These are phyloP conservation scores for Lithosia quadra DNA, from an alignment of 2,888 invertebrate genomes.

Conservation along the genomic window DNA sequence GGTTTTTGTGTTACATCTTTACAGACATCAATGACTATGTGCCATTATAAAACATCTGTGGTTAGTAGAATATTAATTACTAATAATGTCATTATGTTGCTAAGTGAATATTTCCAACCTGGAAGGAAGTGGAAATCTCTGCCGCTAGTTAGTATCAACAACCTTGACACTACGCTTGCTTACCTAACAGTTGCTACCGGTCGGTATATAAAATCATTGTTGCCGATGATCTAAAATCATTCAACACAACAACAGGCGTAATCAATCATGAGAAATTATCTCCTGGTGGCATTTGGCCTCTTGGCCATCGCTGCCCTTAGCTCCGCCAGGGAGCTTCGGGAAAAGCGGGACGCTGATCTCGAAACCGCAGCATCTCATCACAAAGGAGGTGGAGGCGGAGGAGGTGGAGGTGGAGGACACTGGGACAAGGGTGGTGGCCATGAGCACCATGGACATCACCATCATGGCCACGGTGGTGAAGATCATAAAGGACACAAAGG, in stretches of 20 bases:
- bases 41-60: no score
- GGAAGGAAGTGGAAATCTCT: conserved; percentile 71
- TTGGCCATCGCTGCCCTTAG: conserved; percentile 81
- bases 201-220: conserved; percentile 79
- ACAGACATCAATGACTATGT: neutral
- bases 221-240: conserved; percentile 69
- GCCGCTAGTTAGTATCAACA: conserved; percentile 52
- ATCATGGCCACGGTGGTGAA: conserved; percentile 88
- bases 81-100: no score
- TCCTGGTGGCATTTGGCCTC: conserved; percentile 75
- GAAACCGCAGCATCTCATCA: conserved; percentile 80
- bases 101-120: conserved; percentile 37
- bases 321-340: conserved; percentile 82
- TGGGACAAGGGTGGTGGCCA: conserved; percentile 87
- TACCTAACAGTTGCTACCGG: conserved; percentile 67
- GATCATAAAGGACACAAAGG: conserved; percentile 90
- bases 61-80: neutral
- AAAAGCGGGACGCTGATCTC: conserved; percentile 82
- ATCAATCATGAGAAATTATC: conserved; percentile 73
- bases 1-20: neutral
- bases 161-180: conserved; percentile 75
- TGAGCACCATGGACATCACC: conserved; percentile 88
- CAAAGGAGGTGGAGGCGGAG: conserved; percentile 3
- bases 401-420: conserved; percentile 56
- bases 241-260: conserved; percentile 67